Percentiles rank a stretch among this genome's conserved stretches.
Conservation (phyloP, 2,797 vertebrate species). For the Onychomys torridus region DNA sequence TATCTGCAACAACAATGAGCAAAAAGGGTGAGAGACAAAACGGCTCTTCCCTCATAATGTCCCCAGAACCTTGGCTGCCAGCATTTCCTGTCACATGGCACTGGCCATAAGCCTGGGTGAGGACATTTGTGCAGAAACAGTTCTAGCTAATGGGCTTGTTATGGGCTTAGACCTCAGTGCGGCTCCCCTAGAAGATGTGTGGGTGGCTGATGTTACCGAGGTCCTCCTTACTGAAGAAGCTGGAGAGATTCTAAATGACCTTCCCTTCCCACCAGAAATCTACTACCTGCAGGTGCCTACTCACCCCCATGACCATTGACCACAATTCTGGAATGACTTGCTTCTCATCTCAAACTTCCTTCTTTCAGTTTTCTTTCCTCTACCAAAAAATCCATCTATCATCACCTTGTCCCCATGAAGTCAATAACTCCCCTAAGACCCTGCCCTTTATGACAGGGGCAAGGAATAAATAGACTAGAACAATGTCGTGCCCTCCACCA, state of each 20-base stretch:
- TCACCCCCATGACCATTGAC: background rate
- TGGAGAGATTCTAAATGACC: background rate
- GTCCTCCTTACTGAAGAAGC: background rate
- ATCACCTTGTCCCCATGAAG: background rate
- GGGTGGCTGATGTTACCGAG: background rate
- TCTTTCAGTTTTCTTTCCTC: background rate
- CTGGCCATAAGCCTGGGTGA: background rate
- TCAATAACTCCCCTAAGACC: background rate
- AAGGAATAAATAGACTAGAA: background rate
- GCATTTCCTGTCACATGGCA: background rate
- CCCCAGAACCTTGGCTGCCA: background rate
- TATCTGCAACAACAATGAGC: background rate
- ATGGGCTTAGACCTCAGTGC: background rate
- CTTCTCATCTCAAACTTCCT: background rate
- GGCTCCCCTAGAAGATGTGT: background rate
- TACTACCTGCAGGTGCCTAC: background rate
- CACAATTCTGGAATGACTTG: background rate
- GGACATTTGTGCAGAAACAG: background rate
- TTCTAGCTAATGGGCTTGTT: background rate
- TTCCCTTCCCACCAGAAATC: background rate
- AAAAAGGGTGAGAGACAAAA: background rate
- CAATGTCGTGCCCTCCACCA: background rate
- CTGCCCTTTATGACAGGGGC: background rate
- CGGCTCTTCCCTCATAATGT: background rate
- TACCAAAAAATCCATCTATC: background rate